A percentile compares a stretch with the other conserved stretches of the same genome.
phyloP scores from a whole-genome alignment of 2,797 vertebrate species.

The Triplophysa yarkandensis region DNA sequence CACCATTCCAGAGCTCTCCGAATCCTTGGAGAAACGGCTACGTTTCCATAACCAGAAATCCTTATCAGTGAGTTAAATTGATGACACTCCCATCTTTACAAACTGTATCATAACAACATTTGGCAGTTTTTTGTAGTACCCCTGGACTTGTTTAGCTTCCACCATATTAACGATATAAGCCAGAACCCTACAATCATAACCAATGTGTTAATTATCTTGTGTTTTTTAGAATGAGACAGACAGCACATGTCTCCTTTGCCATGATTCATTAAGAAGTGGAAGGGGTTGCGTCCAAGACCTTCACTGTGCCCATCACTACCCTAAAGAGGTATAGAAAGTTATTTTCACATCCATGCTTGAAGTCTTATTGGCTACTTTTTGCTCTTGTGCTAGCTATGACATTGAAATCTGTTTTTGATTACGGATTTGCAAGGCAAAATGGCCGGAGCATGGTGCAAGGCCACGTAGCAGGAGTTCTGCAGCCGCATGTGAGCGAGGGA shows the following conservation, averaged over 20 bases:
- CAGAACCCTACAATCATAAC: no score
- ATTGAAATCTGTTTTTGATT: conserved; percentile 58
- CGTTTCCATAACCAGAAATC: conserved; percentile 74
- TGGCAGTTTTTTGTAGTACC: neutral
- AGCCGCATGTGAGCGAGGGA: conserved; percentile 60
- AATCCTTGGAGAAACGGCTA: conserved; percentile 82
- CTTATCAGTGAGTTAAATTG: conserved; percentile 78
- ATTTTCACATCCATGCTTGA: no score
- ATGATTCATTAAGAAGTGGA: conserved; percentile 64
- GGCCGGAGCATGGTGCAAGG: conserved; percentile 53
- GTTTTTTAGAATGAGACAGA: conserved; percentile 64
- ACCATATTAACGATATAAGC: neutral
- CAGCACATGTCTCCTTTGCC: conserved; percentile 69
- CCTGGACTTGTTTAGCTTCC: no score
- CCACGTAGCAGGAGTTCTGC: conserved; percentile 63
- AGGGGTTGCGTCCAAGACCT: conserved; percentile 66
- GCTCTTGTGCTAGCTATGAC: conserved; percentile 11
- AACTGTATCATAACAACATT: no score
- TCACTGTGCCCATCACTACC: conserved; percentile 71
- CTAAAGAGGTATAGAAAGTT: conserved; percentile 78
- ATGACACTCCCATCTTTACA: no score
- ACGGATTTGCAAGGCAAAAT: conserved; percentile 62
- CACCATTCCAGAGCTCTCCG: conserved; percentile 83
- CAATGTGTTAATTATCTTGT: conserved; percentile 17
- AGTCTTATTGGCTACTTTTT: conserved; percentile 13